These are phyloP conservation scores for Trididemnum miniatum DNA, from an alignment of 23 tunicate genomes.

Conservation along the genomic window DNA sequence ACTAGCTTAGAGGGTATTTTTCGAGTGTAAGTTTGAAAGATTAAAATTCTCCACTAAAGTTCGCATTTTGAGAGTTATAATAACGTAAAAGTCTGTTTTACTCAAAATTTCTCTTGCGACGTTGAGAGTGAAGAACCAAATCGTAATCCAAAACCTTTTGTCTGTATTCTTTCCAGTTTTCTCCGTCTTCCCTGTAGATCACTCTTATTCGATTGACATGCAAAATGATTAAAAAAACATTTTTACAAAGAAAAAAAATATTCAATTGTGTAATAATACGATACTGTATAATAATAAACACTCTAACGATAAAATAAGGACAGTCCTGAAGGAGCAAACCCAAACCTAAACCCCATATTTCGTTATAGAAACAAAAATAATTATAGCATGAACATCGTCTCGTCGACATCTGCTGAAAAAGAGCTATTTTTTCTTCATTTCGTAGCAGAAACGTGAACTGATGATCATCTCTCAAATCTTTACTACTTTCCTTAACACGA, in stretches of 20 bases:
- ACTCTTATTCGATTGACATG: constrained; percentile 64
- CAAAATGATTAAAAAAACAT: constrained; percentile 45
- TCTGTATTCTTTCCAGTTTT: not conserved
- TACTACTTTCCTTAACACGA: too few species aligned
- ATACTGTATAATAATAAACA: constrained; percentile 57
- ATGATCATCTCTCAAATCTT: too few species aligned
- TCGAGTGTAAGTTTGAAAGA: too few species aligned
- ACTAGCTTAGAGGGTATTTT: too few species aligned
- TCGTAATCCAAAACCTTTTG: not conserved
- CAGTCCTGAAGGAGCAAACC: constrained; percentile 57
- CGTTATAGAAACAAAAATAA: constrained; percentile 68
- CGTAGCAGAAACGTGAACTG: too few species aligned
- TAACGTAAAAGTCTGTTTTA: too few species aligned
- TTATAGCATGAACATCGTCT: constrained; percentile 10
- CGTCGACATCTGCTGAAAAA: too few species aligned
- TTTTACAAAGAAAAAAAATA: constrained; percentile 68
- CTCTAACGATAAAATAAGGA: constrained; percentile 62
- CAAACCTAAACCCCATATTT: constrained; percentile 67
- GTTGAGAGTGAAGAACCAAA: not conserved
- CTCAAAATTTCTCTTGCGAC: too few species aligned
- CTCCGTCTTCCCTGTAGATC: constrained; percentile 32
- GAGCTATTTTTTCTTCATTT: too few species aligned
- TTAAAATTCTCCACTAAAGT: too few species aligned
- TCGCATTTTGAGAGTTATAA: too few species aligned
- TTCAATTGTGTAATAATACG: constrained; percentile 62